Evolutionary conservation across 2,797 vertebrate species (phyloP), one percentile per base, ranked within the genome.

Genomic region (Phoxinus dragarum): DNA sequence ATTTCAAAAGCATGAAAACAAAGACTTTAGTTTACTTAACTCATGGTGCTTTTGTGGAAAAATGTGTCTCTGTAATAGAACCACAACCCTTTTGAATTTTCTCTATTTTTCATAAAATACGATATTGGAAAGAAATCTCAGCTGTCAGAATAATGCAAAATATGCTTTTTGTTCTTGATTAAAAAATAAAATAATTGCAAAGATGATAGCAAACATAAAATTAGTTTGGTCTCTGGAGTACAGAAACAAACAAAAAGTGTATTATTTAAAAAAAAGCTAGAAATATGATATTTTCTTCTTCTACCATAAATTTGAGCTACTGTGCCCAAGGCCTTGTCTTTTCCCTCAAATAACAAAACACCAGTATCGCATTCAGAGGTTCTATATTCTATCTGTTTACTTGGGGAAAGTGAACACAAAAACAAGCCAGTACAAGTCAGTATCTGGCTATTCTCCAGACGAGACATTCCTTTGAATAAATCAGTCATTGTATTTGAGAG

Each of bases 381-480:
- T 86, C 80, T 81, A 68, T 54, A 78, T 83, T 78, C 42, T 38
- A 21, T 74, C 73, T 88, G 80, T 89, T 88, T 83, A 89, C 75
- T 80, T 72, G 38, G 68, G 64, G 77, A 84, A 61, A 72, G 38
- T 81, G 36, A 27, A 64, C 47, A 56, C 68, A 68, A 68, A 68
- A 82, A 85, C 90, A 82, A 82, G 80, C 68, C n/a, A 73, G 54
- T 23, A 66, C 77, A 80, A 85, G 90, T 87, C 82, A 71, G 80
- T 80, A 84, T 59, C 75, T 90, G 90, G 89, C 90, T 67, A 56
- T 64, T 83, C 73, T 86, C 89, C 88, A 90, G 56, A 76, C 19
- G 4, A 84, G 82, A 85, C 86, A 91, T 91, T 89, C 88, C 88
- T 90, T 38, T 66, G 74, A 77, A 89, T 89, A 90, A 89, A 89